Percentiles rank a stretch among this genome's conserved stretches.
These are phyloP conservation scores for Naso thynnoides DNA, from an alignment of 2,797 vertebrate genomes.

Conservation along the genomic window DNA sequence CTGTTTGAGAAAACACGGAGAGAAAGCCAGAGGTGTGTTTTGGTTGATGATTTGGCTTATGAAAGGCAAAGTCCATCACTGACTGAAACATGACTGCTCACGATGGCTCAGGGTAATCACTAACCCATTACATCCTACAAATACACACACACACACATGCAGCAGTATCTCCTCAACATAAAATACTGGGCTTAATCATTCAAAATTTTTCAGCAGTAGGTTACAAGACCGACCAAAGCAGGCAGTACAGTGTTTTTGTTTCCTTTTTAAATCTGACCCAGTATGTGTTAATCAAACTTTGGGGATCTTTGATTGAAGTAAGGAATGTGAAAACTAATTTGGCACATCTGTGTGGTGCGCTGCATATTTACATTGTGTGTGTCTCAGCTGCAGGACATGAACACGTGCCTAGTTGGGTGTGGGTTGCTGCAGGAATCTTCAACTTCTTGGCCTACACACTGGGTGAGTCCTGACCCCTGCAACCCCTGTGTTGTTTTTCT, in stretches of 20 bases:
- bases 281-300: not conserved
- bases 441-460: conserved; percentile 97
- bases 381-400: conserved; percentile 79
- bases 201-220: no score
- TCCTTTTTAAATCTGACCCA: not conserved
- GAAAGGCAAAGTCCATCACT: conserved; percentile 66
- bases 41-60: conserved; percentile 6
- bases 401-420: conserved; percentile 93
- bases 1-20: not conserved
- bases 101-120: conserved; percentile 18
- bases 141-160: not conserved
- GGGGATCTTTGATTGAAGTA: not conserved
- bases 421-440: conserved; percentile 94
- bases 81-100: not conserved
- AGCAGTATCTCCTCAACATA: not conserved
- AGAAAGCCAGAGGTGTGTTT: not conserved
- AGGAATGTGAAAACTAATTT: not conserved
- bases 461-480: conserved; percentile 86
- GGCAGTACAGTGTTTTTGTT: no score
- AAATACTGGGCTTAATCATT: not conserved
- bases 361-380: conserved; percentile 51
- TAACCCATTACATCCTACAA: conserved; percentile 25
- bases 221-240: not conserved
- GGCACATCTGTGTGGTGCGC: not conserved
- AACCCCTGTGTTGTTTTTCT: conserved; percentile 30